Evolutionary conservation across 1,140 invertebrate species (phyloP), one percentile per base, ranked within the genome.

Genomic region (Aculops lycopersici): DNA sequence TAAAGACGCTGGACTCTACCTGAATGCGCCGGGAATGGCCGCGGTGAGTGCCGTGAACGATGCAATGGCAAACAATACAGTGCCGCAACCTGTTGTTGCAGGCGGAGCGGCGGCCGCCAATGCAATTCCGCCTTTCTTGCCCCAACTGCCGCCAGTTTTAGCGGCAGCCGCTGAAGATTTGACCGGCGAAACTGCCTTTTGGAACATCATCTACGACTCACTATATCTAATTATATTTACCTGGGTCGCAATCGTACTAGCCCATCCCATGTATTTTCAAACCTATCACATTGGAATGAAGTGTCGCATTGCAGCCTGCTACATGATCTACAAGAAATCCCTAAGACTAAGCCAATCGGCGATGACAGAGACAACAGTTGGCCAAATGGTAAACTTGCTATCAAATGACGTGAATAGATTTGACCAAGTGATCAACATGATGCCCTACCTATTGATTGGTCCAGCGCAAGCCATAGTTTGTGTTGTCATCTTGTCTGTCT

Each of bases 311-410:
- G 31, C 51, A 62, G 39, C 50, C 65, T 13, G 59, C 62, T 1
- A 58, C 54, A 41, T 64, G 57, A 44, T 55, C 59, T 3, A 47
- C 66, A 1, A 49, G 66, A 53, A 72, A 47, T 64, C 46, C 15
- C 47, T 64, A 39, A 49, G 52, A 18, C 45, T 64, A 19, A 61
- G 55, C 44, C 55, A 57, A 47, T 67, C 62, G 3, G 68, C 74
- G 5, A 55, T 81, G 24, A 66, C 66, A 17, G 63, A 74, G 50
- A 75, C 72, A 2, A 74, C 74, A 2, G 65, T 67, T 35, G 80
- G 80, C 12, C 72, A 88, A 59, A 71, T 86, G 51, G 71, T 86
- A 14, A 90, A 88, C 57, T 62, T 88, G 4, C 63, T 88, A 44
- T 81, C 78, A 12, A 88, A 84, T 55, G 80, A 90, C 48, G 61